Conservation (phyloP, 2,888 invertebrate species). For the Eueremaeus valkanovi region DNA sequence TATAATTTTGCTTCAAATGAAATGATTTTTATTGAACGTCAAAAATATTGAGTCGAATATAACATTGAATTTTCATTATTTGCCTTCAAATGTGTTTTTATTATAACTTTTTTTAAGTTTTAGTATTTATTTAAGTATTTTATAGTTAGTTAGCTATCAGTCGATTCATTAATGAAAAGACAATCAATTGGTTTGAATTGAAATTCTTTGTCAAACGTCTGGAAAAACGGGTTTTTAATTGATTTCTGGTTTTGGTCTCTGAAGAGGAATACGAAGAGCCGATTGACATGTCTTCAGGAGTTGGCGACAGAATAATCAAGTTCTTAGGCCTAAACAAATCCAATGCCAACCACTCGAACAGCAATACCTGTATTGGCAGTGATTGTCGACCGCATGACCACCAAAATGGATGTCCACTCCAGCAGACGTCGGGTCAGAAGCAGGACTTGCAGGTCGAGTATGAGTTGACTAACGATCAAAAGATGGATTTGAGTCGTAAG, state of each 20-base stretch:
- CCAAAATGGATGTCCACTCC: background rate
- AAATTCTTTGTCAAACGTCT: background rate
- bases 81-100: background rate
- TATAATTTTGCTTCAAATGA: no score
- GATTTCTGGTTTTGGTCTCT: background rate
- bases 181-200: background rate
- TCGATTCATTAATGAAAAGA: background rate
- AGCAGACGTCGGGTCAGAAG: background rate
- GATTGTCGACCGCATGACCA: background rate
- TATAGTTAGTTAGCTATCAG: background rate
- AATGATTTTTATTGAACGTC: background rate
- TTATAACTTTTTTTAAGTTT: background rate
- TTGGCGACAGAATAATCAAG: constrained; percentile 6
- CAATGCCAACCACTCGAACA: background rate
- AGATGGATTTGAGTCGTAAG: background rate
- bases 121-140: background rate
- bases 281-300: constrained; percentile 6
- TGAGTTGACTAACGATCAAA: background rate
- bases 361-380: background rate
- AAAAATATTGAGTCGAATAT: background rate
- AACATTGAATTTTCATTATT: background rate
- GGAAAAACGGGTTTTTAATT: background rate
- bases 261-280: background rate
- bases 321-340: constrained; percentile 24
- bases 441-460: background rate